Conservation (phyloP, 1,140 invertebrate species). For the Diachasmimorpha longicaudata region DNA sequence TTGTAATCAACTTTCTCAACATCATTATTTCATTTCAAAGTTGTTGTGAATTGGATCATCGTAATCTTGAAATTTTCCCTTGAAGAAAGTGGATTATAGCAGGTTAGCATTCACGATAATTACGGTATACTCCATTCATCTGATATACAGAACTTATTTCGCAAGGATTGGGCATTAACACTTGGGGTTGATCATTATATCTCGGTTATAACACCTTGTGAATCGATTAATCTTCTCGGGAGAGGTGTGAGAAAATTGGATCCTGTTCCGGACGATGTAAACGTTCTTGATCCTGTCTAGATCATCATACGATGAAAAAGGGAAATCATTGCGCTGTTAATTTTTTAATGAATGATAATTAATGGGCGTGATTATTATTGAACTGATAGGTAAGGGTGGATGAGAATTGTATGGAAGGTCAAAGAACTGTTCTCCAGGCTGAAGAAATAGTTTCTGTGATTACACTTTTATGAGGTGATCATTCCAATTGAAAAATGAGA, state of each 20-base stretch:
- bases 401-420: too few species aligned
- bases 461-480: neutral
- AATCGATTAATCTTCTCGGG: neutral
- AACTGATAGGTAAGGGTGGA: too few species aligned
- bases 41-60: neutral
- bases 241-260: neutral
- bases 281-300: neutral
- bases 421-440: neutral
- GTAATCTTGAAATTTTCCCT: neutral
- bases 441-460: neutral
- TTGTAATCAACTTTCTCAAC: neutral
- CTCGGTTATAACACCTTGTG: neutral
- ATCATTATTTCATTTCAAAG: neutral
- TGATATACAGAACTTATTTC: neutral
- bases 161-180: neutral
- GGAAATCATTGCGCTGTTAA: too few species aligned
- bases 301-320: too few species aligned
- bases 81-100: neutral
- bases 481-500: neutral
- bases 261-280: neutral
- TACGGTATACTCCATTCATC: neutral
- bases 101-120: neutral
- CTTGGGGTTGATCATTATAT: neutral
- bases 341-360: too few species aligned
- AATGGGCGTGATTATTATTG: too few species aligned